These are phyloP conservation scores for Euura saliciscinereae DNA, from an alignment of 1,140 invertebrate genomes.

Conservation along the genomic window DNA sequence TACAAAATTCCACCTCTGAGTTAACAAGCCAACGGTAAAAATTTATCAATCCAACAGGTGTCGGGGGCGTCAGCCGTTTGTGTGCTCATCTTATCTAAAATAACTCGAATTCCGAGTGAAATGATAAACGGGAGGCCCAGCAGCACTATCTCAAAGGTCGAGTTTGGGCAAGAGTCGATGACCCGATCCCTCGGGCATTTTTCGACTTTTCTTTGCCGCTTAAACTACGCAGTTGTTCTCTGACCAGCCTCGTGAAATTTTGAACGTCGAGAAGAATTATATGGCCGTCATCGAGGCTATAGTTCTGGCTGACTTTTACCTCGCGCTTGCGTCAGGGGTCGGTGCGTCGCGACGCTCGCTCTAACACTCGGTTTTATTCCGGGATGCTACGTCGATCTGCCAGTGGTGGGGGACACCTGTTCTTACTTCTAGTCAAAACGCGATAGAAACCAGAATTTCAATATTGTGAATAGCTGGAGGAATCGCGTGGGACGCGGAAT, in stretches of 20 bases:
- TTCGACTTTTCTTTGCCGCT: too few species aligned
- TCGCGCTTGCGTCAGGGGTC: background rate
- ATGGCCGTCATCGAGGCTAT: constrained; percentile 16
- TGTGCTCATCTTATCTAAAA: background rate
- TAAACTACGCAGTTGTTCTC: too few species aligned
- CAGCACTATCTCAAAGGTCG: too few species aligned
- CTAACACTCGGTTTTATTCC: background rate
- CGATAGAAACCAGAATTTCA: background rate
- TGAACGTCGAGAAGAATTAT: constrained; percentile 6
- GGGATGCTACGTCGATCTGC: background rate
- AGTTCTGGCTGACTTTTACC: constrained; percentile 14
- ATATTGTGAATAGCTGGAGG: constrained; percentile 1
- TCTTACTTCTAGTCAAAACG: background rate
- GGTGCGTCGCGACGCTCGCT: background rate
- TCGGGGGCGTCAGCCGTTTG: background rate
- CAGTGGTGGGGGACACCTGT: constrained; percentile 6
- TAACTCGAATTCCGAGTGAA: background rate
- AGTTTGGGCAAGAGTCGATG: too few species aligned
- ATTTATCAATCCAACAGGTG: background rate
- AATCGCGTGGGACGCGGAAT: background rate
- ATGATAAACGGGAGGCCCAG: too few species aligned
- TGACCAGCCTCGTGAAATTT: background rate
- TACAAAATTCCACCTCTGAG: background rate
- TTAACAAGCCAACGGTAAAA: background rate
- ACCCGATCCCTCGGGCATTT: too few species aligned